Evolutionary conservation across 2,888 invertebrate species (phyloP).

Genomic region (Tetrapedia diversipes): DNA sequence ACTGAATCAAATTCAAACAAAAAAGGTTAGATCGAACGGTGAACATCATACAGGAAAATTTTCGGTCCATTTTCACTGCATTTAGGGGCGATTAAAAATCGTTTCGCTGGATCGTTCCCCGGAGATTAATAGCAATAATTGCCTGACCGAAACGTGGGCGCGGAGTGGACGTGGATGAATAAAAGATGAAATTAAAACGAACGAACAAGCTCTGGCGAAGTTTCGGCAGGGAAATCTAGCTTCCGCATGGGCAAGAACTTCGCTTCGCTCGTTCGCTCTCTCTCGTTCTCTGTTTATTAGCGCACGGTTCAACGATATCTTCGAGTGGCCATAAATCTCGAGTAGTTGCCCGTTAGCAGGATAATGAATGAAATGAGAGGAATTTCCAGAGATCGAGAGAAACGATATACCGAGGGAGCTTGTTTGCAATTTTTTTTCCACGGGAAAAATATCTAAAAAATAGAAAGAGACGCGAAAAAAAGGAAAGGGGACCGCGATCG

Average conservation of each 20-base stretch:
- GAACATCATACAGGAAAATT: too few species aligned
- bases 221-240: conserved; percentile 12
- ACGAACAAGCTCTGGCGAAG: not conserved
- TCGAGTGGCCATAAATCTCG: conserved; percentile 47
- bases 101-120: not conserved
- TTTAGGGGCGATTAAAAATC: conserved; percentile 15
- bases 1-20: too few species aligned
- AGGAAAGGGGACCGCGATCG: not conserved
- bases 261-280: not conserved
- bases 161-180: conserved; percentile 10
- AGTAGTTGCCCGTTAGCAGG: conserved; percentile 45
- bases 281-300: conserved; percentile 36
- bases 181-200: conserved; percentile 28
- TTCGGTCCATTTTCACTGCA: not conserved
- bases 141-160: not conserved
- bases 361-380: conserved; percentile 44
- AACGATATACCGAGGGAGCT: conserved; percentile 8
- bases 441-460: not conserved
- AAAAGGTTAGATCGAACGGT: too few species aligned
- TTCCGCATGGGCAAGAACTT: not conserved
- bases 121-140: conserved; percentile 24
- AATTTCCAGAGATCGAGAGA: conserved; percentile 22
- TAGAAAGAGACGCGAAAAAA: too few species aligned
- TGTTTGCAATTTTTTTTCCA: conserved; percentile 26
- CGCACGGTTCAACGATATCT: conserved; percentile 42